phyloP scores from a whole-genome alignment of 2,113 vertebrate genomes.

The Danionella cerebrum region DNA sequence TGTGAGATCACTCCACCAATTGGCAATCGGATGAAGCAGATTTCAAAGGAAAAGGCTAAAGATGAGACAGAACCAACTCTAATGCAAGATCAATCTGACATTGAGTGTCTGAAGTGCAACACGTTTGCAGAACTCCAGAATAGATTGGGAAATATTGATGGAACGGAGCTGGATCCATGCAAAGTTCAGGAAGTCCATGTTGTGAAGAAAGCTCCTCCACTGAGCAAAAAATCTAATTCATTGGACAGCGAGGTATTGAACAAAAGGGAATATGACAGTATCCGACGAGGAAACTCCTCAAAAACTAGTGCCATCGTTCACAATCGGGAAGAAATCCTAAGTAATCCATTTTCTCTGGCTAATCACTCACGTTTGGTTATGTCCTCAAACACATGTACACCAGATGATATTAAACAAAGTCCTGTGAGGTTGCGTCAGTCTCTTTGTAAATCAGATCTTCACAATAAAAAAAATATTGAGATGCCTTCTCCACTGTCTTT shows the following conservation, averaged over 20 bases:
- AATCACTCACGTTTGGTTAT: too few relatives aligned
- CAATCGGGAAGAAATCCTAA: neutral
- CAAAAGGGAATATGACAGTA: neutral
- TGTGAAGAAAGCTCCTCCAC: conserved; percentile 41
- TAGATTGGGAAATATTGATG: conserved; percentile 83
- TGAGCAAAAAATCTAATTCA: neutral
- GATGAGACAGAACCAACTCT: conserved; percentile 38
- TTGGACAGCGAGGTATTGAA: neutral
- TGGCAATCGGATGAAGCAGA: conserved; percentile 55
- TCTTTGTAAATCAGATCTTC: neutral
- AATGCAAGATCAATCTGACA: conserved; percentile 58
- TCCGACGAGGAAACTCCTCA: neutral
- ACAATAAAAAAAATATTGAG: conserved; percentile 15
- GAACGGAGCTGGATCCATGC: conserved; percentile 73
- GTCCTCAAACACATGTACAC: conserved; percentile 46
- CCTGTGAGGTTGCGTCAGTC: neutral
- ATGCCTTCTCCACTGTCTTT: conserved; percentile 43
- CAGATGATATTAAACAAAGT: neutral
- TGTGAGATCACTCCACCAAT: conserved; percentile 48
- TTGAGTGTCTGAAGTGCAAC: conserved; percentile 93
- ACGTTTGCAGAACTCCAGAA: conserved; percentile 97
- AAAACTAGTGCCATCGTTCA: conserved; percentile 3
- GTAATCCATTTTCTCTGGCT: neutral
- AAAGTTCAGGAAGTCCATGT: conserved; percentile 62
- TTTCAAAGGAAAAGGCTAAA: conserved; percentile 47